Evolutionary conservation across 2,113 vertebrate species (phyloP).

Genomic region (Lepus europaeus): DNA sequence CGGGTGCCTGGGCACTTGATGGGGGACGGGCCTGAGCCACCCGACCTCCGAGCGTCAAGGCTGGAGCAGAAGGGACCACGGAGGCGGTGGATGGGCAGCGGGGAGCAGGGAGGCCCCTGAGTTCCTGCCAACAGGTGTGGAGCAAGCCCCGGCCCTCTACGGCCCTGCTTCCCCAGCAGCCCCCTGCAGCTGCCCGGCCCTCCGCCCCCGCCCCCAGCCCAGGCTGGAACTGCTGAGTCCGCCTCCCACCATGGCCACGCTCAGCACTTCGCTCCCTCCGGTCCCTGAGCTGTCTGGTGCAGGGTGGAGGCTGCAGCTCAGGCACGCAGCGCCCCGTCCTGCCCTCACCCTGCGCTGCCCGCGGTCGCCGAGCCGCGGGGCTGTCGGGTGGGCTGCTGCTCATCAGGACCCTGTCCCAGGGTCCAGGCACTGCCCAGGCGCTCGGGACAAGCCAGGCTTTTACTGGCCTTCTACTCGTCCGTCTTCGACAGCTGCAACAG

Average conservation of each 20-base stretch:
- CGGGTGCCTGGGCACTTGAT: background rate
- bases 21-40: background rate
- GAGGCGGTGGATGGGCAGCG: background rate
- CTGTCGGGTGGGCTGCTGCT: background rate
- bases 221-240: conserved; percentile 65
- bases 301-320: background rate
- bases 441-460: too few relatives aligned
- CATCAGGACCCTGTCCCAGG: background rate
- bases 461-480: background rate
- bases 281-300: background rate
- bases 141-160: background rate
- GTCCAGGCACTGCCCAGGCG: background rate
- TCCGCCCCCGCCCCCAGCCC: too few relatives aligned
- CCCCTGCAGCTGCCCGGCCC: conserved; percentile 17
- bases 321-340: background rate
- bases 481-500: background rate
- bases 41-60: background rate
- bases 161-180: background rate
- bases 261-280: conserved; percentile 54
- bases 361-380: background rate
- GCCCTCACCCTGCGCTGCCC: too few relatives aligned
- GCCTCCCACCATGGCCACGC: background rate
- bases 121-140: background rate
- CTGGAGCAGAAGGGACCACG: background rate
- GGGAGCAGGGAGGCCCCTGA: background rate